Conservation (phyloP, 2,888 invertebrate species). For the Pristionchus exspectatus region DNA sequence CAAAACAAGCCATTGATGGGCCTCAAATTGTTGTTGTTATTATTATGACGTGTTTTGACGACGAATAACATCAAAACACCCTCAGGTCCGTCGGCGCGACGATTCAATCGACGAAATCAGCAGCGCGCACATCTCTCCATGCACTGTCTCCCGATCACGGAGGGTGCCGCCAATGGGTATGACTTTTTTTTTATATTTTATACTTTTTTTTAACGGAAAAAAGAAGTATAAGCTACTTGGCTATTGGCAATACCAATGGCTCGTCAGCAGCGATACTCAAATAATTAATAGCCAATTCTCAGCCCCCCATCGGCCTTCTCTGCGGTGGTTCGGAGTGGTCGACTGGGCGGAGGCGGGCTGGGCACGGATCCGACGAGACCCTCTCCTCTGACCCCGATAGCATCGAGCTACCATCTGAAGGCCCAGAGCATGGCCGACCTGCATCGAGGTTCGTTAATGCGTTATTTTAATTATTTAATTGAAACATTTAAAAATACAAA, state of each 20-base stretch:
- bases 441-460: not conserved
- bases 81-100: slow-evolving; percentile 52
- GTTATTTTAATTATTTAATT: not conserved
- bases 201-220: too few relatives aligned
- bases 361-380: not conserved
- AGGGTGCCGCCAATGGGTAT: not conserved
- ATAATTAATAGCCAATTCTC: not conserved
- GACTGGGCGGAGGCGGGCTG: not conserved
- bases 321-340: not conserved
- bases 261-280: not conserved
- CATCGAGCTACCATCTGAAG: not conserved
- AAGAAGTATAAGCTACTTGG: too few relatives aligned
- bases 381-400: not conserved
- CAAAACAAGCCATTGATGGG: not conserved
- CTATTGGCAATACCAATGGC: not conserved
- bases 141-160: slow-evolving; percentile 50
- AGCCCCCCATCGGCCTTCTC: slow-evolving; percentile 31
- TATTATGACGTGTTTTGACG: not conserved
- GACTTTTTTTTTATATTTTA: not conserved
- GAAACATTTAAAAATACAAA: not conserved
- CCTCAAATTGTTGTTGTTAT: too few relatives aligned
- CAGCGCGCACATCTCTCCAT: slow-evolving; percentile 51
- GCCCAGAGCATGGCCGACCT: slow-evolving; percentile 41
- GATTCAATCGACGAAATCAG: slow-evolving; percentile 42
- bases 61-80: not conserved